phyloP scores from a whole-genome alignment of 2,113 vertebrate species.

The Ictalurus punctatus region DNA sequence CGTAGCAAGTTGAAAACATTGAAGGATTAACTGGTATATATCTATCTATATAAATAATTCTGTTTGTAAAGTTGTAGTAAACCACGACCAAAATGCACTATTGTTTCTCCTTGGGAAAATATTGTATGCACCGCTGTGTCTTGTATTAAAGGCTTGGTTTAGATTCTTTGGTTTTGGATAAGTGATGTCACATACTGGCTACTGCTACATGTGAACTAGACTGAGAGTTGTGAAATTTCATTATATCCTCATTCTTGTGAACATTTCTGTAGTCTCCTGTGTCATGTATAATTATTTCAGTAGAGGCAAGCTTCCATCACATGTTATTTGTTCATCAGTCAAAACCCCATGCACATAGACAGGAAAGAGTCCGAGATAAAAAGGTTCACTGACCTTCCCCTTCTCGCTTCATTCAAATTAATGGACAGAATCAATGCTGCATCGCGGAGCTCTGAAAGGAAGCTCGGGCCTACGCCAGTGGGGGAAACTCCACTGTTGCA shows the following conservation, averaged over 20 bases:
- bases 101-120: neutral
- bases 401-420: neutral
- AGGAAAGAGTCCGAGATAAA: neutral
- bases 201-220: neutral
- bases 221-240: neutral
- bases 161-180: neutral
- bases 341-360: neutral
- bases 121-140: neutral
- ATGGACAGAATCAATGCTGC: neutral
- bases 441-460: constrained; percentile 7
- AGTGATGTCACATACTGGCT: neutral
- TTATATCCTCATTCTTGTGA: constrained; percentile 8
- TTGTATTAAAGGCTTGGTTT: constrained; percentile 18
- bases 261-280: neutral
- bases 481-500: constrained; percentile 64
- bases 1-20: neutral
- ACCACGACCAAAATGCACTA: neutral
- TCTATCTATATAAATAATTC: neutral
- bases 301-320: neutral
- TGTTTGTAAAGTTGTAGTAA: neutral
- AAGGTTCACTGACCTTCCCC: neutral
- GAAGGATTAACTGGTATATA: neutral
- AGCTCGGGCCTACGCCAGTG: neutral
- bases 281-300: neutral
- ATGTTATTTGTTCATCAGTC: neutral